These are phyloP conservation scores for Myiozetetes cayanensis DNA, from an alignment of 2,113 vertebrate genomes.

Conservation along the genomic window DNA sequence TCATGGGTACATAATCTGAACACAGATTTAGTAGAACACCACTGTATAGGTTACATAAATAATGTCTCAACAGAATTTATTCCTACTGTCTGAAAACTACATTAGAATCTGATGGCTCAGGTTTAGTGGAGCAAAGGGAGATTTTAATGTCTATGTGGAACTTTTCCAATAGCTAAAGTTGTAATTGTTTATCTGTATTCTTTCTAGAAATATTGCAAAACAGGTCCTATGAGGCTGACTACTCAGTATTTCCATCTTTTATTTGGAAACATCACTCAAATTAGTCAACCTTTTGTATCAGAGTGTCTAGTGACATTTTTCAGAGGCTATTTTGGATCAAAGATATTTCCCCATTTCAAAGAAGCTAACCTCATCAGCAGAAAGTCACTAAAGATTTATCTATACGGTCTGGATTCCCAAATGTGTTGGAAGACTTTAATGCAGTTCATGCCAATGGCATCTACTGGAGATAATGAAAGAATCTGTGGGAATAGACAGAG, in stretches of 20 bases:
- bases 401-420: not conserved
- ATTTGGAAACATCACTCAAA: not conserved
- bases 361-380: constrained; percentile 18
- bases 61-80: not conserved
- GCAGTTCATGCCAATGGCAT: not conserved
- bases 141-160: not conserved
- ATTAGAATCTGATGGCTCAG: not conserved
- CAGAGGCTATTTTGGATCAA: constrained; percentile 10
- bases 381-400: constrained; percentile 36
- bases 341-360: not conserved
- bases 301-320: constrained; percentile 26
- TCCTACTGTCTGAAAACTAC: not conserved
- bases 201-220: not conserved
- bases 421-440: constrained; percentile 1
- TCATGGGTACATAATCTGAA: not conserved
- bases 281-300: not conserved
- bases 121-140: not conserved
- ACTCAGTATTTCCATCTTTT: not conserved
- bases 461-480: not conserved
- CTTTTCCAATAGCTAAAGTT: not conserved
- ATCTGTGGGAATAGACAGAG: not conserved
- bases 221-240: not conserved
- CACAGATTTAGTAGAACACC: not conserved
- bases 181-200: not conserved
- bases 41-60: not conserved